Conservation (phyloP, 2,113 vertebrate genomes). For the Psammodynastes pulverulentus region DNA sequence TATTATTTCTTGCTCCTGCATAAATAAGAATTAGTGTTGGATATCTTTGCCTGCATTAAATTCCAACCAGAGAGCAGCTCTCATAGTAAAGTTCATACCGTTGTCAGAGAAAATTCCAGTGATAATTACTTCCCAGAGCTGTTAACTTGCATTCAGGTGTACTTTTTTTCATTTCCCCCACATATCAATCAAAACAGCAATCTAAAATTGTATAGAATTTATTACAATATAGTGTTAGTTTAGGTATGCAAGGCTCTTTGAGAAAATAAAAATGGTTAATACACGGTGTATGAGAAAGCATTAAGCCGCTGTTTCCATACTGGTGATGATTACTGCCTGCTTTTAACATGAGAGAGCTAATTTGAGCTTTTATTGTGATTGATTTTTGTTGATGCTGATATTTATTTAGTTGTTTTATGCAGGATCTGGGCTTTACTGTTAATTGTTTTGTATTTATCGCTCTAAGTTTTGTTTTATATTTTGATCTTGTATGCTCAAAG, state of each 20-base stretch:
- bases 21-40: not conserved
- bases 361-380: not conserved
- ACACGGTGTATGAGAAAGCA: not conserved
- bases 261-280: not conserved
- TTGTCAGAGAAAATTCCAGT: not conserved
- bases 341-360: not conserved
- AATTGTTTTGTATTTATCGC: not conserved
- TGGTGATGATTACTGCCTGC: not conserved
- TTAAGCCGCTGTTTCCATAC: no score
- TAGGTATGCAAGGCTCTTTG: not conserved
- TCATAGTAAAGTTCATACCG: not conserved
- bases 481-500: not conserved
- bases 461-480: not conserved
- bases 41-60: not conserved
- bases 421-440: not conserved
- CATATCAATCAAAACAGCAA: not conserved
- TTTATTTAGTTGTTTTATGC: not conserved
- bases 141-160: not conserved
- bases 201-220: not conserved
- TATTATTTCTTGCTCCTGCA: not conserved
- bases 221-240: not conserved
- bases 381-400: not conserved
- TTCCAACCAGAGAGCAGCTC: not conserved
- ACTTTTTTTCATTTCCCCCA: not conserved
- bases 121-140: not conserved